Evolutionary conservation across 92 coral and sea anemone genomes (phyloP), one percentile per base, ranked within the genome.

Genomic region (Meandrina meandrites): DNA sequence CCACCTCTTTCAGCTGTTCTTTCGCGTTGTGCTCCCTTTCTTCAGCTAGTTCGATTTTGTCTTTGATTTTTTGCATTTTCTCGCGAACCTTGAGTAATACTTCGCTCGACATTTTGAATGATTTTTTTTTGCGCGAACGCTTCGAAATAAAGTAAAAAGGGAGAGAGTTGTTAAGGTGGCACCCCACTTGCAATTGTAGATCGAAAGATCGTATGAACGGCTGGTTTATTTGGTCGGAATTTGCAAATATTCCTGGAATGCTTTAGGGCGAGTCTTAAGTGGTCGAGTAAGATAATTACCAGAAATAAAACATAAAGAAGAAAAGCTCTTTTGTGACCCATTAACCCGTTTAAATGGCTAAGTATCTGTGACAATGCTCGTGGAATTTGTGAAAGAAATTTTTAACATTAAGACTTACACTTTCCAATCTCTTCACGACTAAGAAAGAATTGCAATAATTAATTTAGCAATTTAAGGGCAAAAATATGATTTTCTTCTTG

Each of bases 41-140:
- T 78, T 95, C 98, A 16, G 94, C 95, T 7, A 89, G 88, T 4
- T 95, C 98, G 72, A 95, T 95, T 68, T 85, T 91, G 83, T 95
- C 96, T 70, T 95, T 95, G 19, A 95, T 64, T 87, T 83, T 88
- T 78, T 95, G 98, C 98, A 95, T 93, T 84, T 85, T 89, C 76
- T 95, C 98, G 18, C 98, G 96, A 70, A 95, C 98, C 86, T 91
- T 95, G 82, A 84, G 81, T 80, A 92, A 56, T 82, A 84, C 57
- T 9, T 79, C 89, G 85, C 79, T 79, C 85, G 88, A 85, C 88
- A 85, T 85, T 34, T 54, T 84, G 60, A 54, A n/a, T 36, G 11
- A 37, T 31, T 73, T 12, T 42, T 27, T 37, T 36, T 54, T 74
- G 51, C 8, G 30, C 58, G 17, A 73, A 51, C 50, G 57, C 58